Evolutionary conservation across 2,113 vertebrate species (phyloP).

Genomic region (Pomatorhinus ruficollis): DNA sequence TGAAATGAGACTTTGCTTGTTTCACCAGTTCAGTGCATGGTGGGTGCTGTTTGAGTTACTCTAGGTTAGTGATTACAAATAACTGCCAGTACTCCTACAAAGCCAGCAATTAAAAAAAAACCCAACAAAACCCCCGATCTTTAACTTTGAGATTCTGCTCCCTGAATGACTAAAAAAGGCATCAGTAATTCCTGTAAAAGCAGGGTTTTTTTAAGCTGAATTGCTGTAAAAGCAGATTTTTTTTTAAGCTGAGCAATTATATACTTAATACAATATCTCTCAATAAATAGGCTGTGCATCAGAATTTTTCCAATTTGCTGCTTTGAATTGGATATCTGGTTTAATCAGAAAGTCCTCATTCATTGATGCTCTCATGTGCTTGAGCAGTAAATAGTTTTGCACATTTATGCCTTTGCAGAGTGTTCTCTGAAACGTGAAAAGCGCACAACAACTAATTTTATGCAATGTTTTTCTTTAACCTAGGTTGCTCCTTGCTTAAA

Average conservation of each 20-base stretch:
- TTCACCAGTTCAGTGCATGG: neutral
- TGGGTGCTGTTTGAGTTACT: neutral
- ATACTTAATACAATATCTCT: neutral
- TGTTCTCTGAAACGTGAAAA: neutral
- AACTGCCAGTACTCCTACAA: neutral
- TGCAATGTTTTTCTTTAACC: slow-evolving; percentile 46
- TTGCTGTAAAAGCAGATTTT: neutral
- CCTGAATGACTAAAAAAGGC: neutral
- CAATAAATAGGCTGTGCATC: neutral
- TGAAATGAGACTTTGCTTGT: neutral
- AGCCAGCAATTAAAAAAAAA: neutral
- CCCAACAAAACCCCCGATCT: neutral
- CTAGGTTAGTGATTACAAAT: neutral
- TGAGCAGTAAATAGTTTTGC: neutral
- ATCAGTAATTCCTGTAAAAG: neutral
- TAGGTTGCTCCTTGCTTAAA: slow-evolving; percentile 90
- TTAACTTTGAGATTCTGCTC: neutral
- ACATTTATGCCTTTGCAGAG: neutral
- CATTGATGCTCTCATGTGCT: neutral
- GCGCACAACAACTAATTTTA: neutral
- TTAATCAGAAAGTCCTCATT: neutral
- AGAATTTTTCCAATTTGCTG: neutral
- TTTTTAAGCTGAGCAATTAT: neutral
- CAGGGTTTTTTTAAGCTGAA: neutral
- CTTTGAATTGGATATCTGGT: neutral